A percentile compares a stretch with the other conserved stretches of the same genome.
These are phyloP conservation scores for Pterois miles DNA, from an alignment of 2,797 vertebrate genomes.

Conservation along the genomic window DNA sequence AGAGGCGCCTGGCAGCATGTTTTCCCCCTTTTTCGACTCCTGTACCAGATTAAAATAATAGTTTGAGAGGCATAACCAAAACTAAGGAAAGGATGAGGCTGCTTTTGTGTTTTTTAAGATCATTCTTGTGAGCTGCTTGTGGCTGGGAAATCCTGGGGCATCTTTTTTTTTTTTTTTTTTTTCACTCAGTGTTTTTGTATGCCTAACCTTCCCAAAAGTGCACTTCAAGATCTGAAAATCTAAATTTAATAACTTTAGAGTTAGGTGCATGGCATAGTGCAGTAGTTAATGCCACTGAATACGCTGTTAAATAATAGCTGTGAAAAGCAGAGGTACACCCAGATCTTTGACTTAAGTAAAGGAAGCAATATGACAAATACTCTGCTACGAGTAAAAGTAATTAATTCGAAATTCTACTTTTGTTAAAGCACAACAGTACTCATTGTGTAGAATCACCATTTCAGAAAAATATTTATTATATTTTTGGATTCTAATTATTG, in stretches of 20 bases:
- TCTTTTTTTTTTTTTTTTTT: conserved; percentile 15
- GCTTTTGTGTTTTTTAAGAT: conserved; percentile 44
- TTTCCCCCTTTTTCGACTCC: conserved; percentile 41
- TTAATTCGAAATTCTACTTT: neutral
- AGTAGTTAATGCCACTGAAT: neutral
- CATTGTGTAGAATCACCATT: neutral
- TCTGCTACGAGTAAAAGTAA: neutral
- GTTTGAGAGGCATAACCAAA: conserved; percentile 56
- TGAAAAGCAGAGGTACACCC: neutral
- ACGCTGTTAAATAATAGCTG: conserved; percentile 23
- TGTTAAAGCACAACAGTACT: neutral
- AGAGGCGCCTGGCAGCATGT: conserved; percentile 70
- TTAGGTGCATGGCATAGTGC: neutral
- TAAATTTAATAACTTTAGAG: conserved; percentile 16
- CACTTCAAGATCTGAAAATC: conserved; percentile 30
- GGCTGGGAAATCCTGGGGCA: conserved; percentile 18
- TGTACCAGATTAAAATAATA: conserved; percentile 61
- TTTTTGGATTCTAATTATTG: neutral
- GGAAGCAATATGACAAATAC: neutral
- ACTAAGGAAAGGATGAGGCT: conserved; percentile 34
- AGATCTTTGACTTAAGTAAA: neutral
- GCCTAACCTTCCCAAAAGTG: conserved; percentile 3
- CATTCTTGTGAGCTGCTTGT: conserved; percentile 18
- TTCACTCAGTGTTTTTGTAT: neutral
- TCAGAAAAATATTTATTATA: neutral